Evolutionary conservation across 2,797 vertebrate species (phyloP).

Genomic region (Tangara arthus): DNA sequence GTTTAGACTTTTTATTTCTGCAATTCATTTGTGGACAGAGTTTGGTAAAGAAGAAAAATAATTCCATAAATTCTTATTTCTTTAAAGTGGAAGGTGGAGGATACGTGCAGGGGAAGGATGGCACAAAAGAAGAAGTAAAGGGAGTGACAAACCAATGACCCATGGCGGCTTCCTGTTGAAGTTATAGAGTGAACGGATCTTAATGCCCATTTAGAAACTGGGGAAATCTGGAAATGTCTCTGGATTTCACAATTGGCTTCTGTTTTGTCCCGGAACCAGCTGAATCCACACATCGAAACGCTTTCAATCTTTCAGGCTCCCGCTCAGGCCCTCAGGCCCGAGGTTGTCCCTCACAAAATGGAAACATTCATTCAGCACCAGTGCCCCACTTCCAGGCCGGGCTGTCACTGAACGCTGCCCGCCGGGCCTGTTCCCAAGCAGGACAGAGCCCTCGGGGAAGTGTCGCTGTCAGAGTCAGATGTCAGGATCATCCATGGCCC

Average conservation of each 20-base stretch:
- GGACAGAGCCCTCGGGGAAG: conserved; percentile 2
- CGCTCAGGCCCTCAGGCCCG: neutral
- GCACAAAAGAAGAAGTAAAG: neutral
- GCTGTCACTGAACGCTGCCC: neutral
- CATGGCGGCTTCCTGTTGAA: neutral
- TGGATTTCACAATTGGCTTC: neutral
- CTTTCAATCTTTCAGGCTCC: neutral
- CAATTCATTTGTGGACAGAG: neutral
- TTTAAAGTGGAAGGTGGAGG: neutral
- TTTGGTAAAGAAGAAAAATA: neutral
- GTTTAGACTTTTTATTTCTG: neutral
- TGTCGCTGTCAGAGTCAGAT: conserved; percentile 39
- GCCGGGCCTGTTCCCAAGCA: neutral
- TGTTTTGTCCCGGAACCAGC: neutral
- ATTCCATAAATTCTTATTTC: neutral
- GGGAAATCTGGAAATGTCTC: neutral
- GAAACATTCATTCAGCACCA: neutral
- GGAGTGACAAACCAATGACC: neutral
- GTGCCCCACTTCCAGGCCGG: neutral
- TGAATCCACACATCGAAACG: neutral
- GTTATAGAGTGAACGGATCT: neutral
- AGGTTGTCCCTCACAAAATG: neutral
- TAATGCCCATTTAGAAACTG: neutral
- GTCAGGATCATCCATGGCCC: conserved; percentile 52
- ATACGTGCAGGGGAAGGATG: neutral